Conservation (phyloP, 2,113 vertebrate genomes). For the Pristiophorus japonicus region DNA sequence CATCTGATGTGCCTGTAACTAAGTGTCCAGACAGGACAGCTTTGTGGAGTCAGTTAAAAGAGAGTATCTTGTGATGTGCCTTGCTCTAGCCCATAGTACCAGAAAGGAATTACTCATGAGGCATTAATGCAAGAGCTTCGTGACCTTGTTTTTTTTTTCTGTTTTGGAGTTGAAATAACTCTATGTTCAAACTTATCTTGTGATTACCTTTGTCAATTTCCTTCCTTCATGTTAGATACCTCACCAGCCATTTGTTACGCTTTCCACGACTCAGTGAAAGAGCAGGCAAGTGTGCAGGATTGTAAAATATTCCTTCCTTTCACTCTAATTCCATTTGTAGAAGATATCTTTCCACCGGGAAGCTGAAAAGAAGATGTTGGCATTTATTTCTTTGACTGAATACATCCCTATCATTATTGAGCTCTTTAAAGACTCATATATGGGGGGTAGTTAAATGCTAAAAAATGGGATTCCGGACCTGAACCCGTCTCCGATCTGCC, state of each 20-base stretch:
- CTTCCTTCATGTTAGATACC: background rate
- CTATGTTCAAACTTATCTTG: background rate
- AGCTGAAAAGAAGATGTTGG: background rate
- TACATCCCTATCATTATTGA: background rate
- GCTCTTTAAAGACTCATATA: background rate
- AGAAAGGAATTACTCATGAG: background rate
- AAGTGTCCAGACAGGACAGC: background rate
- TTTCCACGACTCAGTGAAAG: background rate
- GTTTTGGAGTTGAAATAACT: background rate
- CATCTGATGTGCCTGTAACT: background rate
- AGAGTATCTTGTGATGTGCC: background rate
- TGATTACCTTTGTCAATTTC: background rate
- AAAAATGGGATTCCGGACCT: no score
- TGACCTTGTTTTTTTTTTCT: background rate
- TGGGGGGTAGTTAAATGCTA: no score
- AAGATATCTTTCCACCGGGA: background rate
- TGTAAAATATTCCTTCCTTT: background rate
- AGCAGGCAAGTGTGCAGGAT: background rate
- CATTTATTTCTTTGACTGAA: background rate
- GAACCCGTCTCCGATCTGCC: no score
- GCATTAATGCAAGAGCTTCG: background rate
- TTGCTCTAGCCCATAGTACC: background rate
- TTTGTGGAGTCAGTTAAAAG: background rate
- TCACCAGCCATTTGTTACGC: no score
- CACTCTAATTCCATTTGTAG: background rate